phyloP scores from a whole-genome alignment of 1,140 invertebrate species.

The Zaprionus ornatus region DNA sequence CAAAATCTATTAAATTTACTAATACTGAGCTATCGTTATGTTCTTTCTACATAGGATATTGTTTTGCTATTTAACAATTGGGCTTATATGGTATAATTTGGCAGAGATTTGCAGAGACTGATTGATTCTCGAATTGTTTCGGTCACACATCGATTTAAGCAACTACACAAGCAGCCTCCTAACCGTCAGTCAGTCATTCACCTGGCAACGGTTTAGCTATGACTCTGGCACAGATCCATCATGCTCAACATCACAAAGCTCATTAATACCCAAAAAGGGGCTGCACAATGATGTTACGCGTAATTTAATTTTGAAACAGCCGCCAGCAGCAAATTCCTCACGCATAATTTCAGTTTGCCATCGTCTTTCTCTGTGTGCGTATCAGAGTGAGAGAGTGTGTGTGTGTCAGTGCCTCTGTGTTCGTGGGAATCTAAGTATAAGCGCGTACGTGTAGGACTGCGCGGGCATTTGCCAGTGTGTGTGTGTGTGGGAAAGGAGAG shows the following conservation, averaged over 20 bases:
- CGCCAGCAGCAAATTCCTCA: conserved; percentile 57
- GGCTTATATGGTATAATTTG: background rate
- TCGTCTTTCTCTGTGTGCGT: conserved; percentile 22
- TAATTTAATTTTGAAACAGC: conserved; percentile 72
- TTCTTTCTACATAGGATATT: background rate
- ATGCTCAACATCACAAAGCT: conserved; percentile 64
- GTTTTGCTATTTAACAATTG: background rate
- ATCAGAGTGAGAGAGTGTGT: conserved; percentile 5
- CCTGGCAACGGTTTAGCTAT: conserved; percentile 29
- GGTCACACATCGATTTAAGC: conserved; percentile 32
- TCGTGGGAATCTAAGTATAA: conserved; percentile 3
- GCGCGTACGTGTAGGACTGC: background rate
- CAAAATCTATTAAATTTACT: background rate
- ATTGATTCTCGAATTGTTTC: background rate
- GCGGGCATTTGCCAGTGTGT: background rate
- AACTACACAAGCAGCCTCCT: background rate
- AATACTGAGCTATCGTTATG: background rate
- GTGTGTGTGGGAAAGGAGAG: conserved; percentile 25
- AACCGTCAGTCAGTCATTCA: conserved; percentile 4
- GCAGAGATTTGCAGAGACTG: background rate
- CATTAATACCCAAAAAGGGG: conserved; percentile 75
- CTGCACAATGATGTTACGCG: conserved; percentile 77
- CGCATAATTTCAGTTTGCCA: conserved; percentile 64
- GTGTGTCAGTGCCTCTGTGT: conserved; percentile 14
- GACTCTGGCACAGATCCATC: conserved; percentile 52